These are phyloP conservation scores for Nannospalax galili DNA, from an alignment of 2,113 vertebrate genomes.

Conservation along the genomic window DNA sequence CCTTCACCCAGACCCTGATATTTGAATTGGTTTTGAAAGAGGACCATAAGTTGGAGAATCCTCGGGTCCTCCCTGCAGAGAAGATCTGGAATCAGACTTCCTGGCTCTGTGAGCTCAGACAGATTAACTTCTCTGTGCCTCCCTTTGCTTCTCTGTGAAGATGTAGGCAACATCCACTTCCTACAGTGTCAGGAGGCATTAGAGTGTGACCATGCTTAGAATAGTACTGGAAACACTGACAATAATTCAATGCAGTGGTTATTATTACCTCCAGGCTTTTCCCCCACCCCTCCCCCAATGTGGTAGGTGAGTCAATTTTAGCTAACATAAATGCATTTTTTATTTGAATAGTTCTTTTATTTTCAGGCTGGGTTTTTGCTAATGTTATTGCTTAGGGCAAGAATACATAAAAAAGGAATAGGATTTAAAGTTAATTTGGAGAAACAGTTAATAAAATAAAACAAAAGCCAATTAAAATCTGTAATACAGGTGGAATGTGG, in stretches of 20 bases:
- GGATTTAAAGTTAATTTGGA: constrained; percentile 66
- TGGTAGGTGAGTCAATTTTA: constrained; percentile 42
- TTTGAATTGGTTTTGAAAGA: background rate
- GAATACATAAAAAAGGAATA: constrained; percentile 26
- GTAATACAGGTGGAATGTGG: constrained; percentile 33
- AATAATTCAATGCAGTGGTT: background rate
- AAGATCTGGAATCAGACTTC: background rate
- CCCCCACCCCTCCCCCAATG: background rate
- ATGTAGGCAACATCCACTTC: background rate
- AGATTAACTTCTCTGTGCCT: constrained; percentile 33
- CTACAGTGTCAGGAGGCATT: background rate
- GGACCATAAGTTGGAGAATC: background rate
- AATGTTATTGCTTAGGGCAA: constrained; percentile 60
- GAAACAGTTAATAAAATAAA: constrained; percentile 60
- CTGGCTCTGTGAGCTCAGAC: background rate
- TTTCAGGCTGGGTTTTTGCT: constrained; percentile 60
- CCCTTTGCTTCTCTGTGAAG: constrained; percentile 22
- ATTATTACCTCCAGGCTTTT: constrained; percentile 45
- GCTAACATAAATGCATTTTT: constrained; percentile 43
- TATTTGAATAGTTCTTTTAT: constrained; percentile 69
- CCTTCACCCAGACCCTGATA: background rate
- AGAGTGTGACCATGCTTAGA: background rate
- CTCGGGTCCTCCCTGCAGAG: background rate
- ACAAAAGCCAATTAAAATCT: constrained; percentile 51
- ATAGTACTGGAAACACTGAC: background rate